Evolutionary conservation across 2,113 vertebrate species (phyloP), one percentile per base, ranked within the genome.

Genomic region (Gopherus flavomarginatus): DNA sequence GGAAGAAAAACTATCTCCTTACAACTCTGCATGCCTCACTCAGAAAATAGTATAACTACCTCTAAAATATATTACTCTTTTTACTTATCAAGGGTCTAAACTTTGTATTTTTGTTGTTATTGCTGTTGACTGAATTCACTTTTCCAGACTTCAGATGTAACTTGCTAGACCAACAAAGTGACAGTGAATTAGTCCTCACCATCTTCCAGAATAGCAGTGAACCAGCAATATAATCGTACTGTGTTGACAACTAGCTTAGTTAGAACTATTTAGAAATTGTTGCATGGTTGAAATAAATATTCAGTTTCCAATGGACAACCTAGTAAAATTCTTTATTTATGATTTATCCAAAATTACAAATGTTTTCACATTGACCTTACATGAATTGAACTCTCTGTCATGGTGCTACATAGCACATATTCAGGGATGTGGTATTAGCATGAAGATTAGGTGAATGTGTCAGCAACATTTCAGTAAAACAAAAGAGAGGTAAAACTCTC

Each of bases 261-360:
- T 62, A 78, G 87, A 88, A 72, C 38, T 81, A 19, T 88, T 95
- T 83, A 92, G 86, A 95, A 96, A 94, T 69, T 79, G 85, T 83
- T 95, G 85, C 62, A n/a, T 77, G 91, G 77, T 52, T 87, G 91
- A 96, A 96, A 96, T 96, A 97, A 96, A 96, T 92, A 95, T 82
- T 94, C 93, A 87, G 38, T 50, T 97, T 97, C 86, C 96, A 85
- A 54, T 81, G 92, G 91, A 92, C 88, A 90, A 75, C 59, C 38
- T n/a, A 47, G 1, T 94, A 94, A 96, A 93, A 90, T 96, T 80
- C 87, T 69, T 95, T 77, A 47, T 90, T 92, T 94, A 69, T 93
- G 86, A 95, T 95, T 96, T 97, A 88, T 94, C 65, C 91, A 80
- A 86, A 0, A 1, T 49, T 49, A 49, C 10, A 49, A 49, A 49